Conservation (phyloP, 2,113 vertebrate species). For the Gila orcuttii region DNA sequence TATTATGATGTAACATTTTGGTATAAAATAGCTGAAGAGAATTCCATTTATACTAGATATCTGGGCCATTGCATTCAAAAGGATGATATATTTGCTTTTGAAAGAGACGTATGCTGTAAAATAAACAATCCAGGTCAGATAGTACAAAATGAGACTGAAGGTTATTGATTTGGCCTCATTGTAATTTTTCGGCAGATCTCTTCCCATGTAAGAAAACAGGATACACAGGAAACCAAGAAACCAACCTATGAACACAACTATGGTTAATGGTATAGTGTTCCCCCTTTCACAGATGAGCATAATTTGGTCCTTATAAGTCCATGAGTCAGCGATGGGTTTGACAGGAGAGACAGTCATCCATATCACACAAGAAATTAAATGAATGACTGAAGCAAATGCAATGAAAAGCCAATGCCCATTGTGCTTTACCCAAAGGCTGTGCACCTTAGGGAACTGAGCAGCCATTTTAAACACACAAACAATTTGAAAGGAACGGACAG, state of each 20-base stretch:
- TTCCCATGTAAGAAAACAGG: constrained; percentile 84
- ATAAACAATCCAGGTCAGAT: constrained; percentile 77
- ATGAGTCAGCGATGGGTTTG: constrained; percentile 64
- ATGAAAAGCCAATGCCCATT: constrained; percentile 77
- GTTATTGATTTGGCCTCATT: constrained; percentile 88
- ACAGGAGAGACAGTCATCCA: constrained; percentile 59
- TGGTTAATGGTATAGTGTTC: rapidly evolving
- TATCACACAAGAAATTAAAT: constrained; percentile 65
- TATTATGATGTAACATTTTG: constrained; percentile 81
- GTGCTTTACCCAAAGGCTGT: constrained; percentile 78
- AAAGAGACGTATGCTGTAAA: constrained; percentile 66
- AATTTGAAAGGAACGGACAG: constrained; percentile 84
- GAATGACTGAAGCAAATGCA: constrained; percentile 54
- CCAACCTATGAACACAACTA: constrained; percentile 54
- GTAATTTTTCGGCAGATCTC: constrained; percentile 88
- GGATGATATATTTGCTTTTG: constrained; percentile 64
- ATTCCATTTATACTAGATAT: constrained; percentile 73
- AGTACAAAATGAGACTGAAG: constrained; percentile 81
- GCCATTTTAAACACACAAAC: constrained; percentile 87
- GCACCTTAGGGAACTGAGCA: constrained; percentile 69
- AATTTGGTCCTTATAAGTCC: constrained; percentile 61
- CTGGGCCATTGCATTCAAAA: constrained; percentile 62
- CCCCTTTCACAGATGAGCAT: constrained; percentile 71
- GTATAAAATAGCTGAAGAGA: constrained; percentile 81
- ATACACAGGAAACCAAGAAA: constrained; percentile 77